Conservation (phyloP, 2,113 vertebrate species). For the Tetraodon nigroviridis region DNA sequence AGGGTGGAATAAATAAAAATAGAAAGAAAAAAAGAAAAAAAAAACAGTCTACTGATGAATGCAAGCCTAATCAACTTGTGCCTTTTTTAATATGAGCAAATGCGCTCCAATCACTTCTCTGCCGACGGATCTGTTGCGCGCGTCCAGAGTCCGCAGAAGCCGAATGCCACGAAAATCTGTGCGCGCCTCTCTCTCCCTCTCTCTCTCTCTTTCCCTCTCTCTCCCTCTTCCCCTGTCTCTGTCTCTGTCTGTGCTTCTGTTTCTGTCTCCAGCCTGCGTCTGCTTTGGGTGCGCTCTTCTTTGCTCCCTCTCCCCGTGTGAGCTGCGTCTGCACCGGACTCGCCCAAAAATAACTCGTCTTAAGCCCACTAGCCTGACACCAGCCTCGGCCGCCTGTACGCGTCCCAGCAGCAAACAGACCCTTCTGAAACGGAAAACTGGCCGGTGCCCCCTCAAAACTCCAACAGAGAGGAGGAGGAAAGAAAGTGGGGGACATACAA, state of each 20-base stretch:
- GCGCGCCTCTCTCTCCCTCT: constrained; percentile 53
- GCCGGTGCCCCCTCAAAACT: constrained; percentile 71
- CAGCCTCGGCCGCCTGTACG: constrained; percentile 67
- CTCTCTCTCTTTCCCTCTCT: constrained; percentile 48
- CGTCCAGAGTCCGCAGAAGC: constrained; percentile 35
- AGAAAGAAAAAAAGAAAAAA: background rate
- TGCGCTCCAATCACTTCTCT: background rate
- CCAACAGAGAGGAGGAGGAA: constrained; percentile 21
- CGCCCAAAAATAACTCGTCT: constrained; percentile 73
- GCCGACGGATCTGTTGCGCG: constrained; percentile 48
- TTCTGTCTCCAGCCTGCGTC: constrained; percentile 47
- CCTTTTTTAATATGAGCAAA: constrained; percentile 15
- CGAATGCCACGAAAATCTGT: constrained; percentile 46
- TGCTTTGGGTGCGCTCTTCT: constrained; percentile 50
- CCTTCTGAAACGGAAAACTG: constrained; percentile 75
- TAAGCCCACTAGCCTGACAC: constrained; percentile 61
- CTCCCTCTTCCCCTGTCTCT: constrained; percentile 49
- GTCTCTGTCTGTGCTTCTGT: constrained; percentile 48
- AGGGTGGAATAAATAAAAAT: background rate
- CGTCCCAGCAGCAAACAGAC: constrained; percentile 81
- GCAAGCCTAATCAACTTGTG: constrained; percentile 15
- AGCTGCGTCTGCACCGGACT: constrained; percentile 69
- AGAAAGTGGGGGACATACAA: constrained; percentile 22
- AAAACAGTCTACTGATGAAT: constrained; percentile 5
- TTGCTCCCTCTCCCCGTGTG: constrained; percentile 57